Base-by-base conservation (phyloP, 2,797 vertebrate genomes). In the Argya squamiceps region DNA sequence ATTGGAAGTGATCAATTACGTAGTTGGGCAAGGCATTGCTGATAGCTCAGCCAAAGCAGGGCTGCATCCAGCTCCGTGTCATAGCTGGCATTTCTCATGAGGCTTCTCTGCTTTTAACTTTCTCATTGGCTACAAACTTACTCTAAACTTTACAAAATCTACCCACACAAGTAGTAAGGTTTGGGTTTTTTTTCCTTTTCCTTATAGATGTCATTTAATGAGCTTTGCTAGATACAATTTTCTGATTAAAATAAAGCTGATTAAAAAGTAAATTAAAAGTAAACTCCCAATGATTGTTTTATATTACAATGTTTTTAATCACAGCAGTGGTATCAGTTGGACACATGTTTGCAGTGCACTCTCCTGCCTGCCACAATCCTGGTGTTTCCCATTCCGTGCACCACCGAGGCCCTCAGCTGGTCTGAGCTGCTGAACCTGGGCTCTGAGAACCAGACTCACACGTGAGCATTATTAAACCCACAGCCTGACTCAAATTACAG, bases 191-290 rank as follows among this genome's bases (percentile, higher is more conserved):
- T 43, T 29, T 96, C 62, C 91, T 93, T 91, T 88, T 88, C 79
- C 65, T 96, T 93, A 71, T 82, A 95, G 84, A 92, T 97, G 93
- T 93, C 83, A 91, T 95, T 95, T 97, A 97, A 86, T 82, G 70
- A 96, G 81, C 80, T 95, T 97, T 92, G 39, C 84, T 89, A 97
- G 95, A 97, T 97, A 97, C 53, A 98, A 97, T 97, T 98, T 97
- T 98, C 97, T 98, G 96, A 98, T 98, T 98, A 97, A 97, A 98
- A 96, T 76, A 90, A 97, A 97, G 85, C 88, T 97, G 96, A 97
- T 98, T 97, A 97, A 96, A 97, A 97, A 98, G 89, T 49, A 97
- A 98, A 98, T 98, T 90, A 97, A 98, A 98, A 98, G 93, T 94
- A 97, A 98, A 98, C 93, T 97, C 62, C 37, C 41, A 11, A 11